These are phyloP conservation scores for Sebastes kiyomatsui DNA, from an alignment of 2,797 vertebrate genomes.

Conservation along the genomic window DNA sequence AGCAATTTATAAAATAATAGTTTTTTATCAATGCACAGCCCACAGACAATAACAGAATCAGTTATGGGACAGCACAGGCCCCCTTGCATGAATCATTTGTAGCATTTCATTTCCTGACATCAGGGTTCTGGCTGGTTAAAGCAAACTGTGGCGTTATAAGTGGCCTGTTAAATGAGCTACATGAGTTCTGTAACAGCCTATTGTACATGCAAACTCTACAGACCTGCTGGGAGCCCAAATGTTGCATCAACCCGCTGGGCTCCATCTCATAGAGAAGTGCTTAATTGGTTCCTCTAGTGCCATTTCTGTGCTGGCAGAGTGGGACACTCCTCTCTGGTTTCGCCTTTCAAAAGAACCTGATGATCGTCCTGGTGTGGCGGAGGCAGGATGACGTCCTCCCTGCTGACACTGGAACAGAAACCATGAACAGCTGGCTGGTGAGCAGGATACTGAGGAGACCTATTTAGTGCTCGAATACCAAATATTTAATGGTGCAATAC, in stretches of 20 bases:
- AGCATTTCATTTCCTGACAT: not conserved
- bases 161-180: conserved; percentile 25
- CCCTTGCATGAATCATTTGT: not conserved
- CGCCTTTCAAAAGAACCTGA: conserved; percentile 30
- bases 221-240: conserved; percentile 63
- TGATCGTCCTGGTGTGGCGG: conserved; percentile 6
- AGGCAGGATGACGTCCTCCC: not conserved
- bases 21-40: not conserved
- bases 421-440: conserved; percentile 17
- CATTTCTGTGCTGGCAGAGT: not conserved
- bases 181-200: conserved; percentile 14
- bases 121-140: not conserved
- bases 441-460: not conserved
- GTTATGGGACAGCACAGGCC: not conserved
- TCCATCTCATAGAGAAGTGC: conserved; percentile 17
- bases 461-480: not conserved
- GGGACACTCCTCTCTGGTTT: conserved; percentile 24
- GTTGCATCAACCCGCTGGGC: conserved; percentile 30
- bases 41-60: not conserved
- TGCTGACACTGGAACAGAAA: not conserved
- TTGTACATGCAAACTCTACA: conserved; percentile 33
- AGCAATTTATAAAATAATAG: not conserved
- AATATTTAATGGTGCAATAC: not conserved
- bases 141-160: conserved; percentile 17
- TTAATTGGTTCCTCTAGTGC: conserved; percentile 45